These are phyloP conservation scores for Enteromius argenteus DNA, from an alignment of 2,797 vertebrate genomes.

Conservation along the genomic window DNA sequence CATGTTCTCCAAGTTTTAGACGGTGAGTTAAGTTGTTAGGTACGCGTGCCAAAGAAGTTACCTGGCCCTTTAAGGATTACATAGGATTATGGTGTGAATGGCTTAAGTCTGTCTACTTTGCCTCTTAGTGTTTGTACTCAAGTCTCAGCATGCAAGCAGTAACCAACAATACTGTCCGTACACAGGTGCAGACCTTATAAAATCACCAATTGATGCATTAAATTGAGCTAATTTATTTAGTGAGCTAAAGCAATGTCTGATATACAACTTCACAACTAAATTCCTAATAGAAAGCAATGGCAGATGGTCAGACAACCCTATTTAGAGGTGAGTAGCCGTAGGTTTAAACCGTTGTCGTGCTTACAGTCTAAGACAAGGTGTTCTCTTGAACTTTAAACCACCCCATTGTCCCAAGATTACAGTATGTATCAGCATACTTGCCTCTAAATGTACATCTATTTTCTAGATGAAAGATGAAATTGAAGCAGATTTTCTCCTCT, in stretches of 20 bases:
- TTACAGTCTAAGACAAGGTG: slow-evolving; percentile 20
- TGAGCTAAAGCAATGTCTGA: background rate
- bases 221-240: background rate
- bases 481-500: background rate
- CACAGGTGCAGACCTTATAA: background rate
- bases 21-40: slow-evolving; percentile 8
- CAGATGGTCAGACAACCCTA: slow-evolving; percentile 70
- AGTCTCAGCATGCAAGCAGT: slow-evolving; percentile 40
- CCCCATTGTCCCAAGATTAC: slow-evolving; percentile 3
- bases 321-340: slow-evolving; percentile 68
- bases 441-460: background rate
- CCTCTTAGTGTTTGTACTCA: slow-evolving; percentile 54
- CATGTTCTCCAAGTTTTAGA: slow-evolving; percentile 22
- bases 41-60: slow-evolving; percentile 44
- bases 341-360: slow-evolving; percentile 64
- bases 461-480: background rate
- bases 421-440: background rate
- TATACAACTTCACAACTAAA: slow-evolving; percentile 10
- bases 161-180: background rate
- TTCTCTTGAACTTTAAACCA: slow-evolving; percentile 34
- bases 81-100: slow-evolving; percentile 57
- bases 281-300: slow-evolving; percentile 46
- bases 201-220: background rate
- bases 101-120: slow-evolving; percentile 55
- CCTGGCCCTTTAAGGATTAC: slow-evolving; percentile 55